These are phyloP conservation scores for Dione vanillae DNA, from an alignment of 2,888 invertebrate genomes.

Conservation along the genomic window DNA sequence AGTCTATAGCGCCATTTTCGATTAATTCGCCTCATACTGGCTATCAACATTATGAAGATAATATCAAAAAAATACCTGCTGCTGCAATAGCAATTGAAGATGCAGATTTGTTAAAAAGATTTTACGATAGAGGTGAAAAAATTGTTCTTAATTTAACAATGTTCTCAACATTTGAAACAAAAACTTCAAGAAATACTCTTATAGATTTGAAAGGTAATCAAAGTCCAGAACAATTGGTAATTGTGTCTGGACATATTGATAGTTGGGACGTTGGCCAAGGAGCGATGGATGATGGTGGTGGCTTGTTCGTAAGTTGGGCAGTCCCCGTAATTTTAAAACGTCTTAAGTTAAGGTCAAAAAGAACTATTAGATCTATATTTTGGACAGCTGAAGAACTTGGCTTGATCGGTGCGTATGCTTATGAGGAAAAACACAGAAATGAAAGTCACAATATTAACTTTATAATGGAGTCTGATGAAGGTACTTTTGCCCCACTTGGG, in stretches of 20 bases:
- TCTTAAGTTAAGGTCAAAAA: constrained; percentile 86
- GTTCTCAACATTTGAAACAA: constrained; percentile 84
- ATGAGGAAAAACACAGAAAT: constrained; percentile 84
- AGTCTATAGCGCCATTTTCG: constrained; percentile 91
- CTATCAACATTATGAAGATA: constrained; percentile 84
- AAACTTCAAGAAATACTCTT: constrained; percentile 88
- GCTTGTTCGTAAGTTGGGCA: constrained; percentile 91
- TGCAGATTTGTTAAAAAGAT: constrained; percentile 88
- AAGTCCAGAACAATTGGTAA: constrained; percentile 82
- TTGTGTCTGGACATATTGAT: constrained; percentile 93
- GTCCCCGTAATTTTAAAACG: constrained; percentile 87
- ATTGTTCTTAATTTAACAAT: constrained; percentile 85
- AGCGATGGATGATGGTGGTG: constrained; percentile 94
- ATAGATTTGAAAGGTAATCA: constrained; percentile 86
- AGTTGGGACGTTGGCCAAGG: constrained; percentile 95
- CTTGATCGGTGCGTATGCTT: constrained; percentile 86
- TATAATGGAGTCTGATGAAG: constrained; percentile 93
- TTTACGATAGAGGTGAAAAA: constrained; percentile 82
- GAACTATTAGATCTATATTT: constrained; percentile 89
- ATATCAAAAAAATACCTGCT: constrained; percentile 87
- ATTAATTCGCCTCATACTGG: constrained; percentile 92
- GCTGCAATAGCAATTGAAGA: constrained; percentile 92
- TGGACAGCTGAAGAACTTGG: constrained; percentile 94
- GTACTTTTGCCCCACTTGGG: constrained; percentile 90
- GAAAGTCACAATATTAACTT: constrained; percentile 87